A percentile compares a stretch with the other conserved stretches of the same genome.
Conservation (phyloP, 2,888 invertebrate species). For the Heteromyza rotundicornis region DNA sequence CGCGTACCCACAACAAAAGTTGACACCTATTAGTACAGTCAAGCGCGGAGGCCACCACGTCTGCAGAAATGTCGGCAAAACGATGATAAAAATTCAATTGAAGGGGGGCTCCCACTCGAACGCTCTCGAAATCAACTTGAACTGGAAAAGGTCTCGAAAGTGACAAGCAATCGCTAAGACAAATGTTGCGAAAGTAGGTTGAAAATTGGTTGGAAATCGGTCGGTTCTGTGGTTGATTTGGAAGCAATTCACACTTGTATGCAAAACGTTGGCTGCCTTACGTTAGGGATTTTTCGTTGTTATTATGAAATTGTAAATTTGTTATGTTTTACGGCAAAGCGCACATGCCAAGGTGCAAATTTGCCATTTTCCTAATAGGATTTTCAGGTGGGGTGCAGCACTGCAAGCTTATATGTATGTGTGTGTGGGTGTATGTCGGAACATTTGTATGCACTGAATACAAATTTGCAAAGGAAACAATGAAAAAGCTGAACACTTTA, state of each 20-base stretch:
- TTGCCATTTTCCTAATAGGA: not conserved
- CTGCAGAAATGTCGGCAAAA: not conserved
- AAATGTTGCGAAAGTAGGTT: no score
- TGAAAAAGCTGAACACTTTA: not conserved
- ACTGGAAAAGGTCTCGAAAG: not conserved
- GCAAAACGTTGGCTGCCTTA: not conserved
- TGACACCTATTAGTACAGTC: no score
- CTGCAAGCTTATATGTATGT: no score
- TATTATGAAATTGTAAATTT: not conserved
- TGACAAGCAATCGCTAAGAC: no score
- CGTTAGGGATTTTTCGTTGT: not conserved
- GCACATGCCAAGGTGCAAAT: not conserved
- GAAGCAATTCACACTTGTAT: no score
- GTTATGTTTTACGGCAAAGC: not conserved
- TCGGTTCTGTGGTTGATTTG: no score
- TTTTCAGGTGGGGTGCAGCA: not conserved
- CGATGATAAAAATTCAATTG: not conserved
- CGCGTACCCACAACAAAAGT: not conserved
- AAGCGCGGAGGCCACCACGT: not conserved
- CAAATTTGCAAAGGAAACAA: not conserved
- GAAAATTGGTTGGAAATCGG: no score
- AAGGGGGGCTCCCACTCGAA: no score
- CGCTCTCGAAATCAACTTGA: constrained; percentile 1
- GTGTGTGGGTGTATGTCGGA: not conserved
- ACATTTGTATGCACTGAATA: not conserved